phyloP scores from a whole-genome alignment of 2,113 vertebrate genomes.

The Nerophis ophidion region DNA sequence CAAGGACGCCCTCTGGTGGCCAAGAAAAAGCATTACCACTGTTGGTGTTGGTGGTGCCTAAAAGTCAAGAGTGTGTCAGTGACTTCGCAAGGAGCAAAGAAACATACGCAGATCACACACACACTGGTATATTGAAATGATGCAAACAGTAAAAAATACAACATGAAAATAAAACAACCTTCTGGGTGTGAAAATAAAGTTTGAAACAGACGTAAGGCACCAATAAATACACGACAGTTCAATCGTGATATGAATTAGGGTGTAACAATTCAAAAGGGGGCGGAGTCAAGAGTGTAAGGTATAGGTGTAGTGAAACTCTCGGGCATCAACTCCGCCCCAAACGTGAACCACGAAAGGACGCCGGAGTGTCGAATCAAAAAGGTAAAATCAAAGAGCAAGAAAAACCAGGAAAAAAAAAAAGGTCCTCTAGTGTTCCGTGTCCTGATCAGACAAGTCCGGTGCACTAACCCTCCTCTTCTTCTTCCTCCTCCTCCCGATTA shows the following conservation, averaged over 20 bases:
- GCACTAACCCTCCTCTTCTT: not conserved
- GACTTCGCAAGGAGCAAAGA: too few relatives aligned
- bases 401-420: not conserved
- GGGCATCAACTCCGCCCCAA: too few relatives aligned
- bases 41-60: too few relatives aligned
- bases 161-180: not conserved
- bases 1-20: too few relatives aligned
- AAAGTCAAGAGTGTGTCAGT: too few relatives aligned
- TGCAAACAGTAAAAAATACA: conserved; percentile 6
- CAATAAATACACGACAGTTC: too few relatives aligned
- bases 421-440: not conserved
- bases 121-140: conserved; percentile 22
- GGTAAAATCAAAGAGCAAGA: not conserved
- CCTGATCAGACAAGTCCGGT: not conserved
- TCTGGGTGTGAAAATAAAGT: not conserved
- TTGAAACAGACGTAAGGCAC: not conserved
- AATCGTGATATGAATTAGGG: too few relatives aligned
- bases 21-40: too few relatives aligned
- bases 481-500: conserved; percentile 49
- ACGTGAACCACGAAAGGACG: too few relatives aligned
- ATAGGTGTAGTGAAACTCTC: too few relatives aligned
- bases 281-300: too few relatives aligned
- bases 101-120: not conserved
- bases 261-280: too few relatives aligned
- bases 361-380: not conserved